Evolutionary conservation across 2,888 invertebrate genomes (phyloP).

Genomic region (Nephrocerus scutellatus): DNA sequence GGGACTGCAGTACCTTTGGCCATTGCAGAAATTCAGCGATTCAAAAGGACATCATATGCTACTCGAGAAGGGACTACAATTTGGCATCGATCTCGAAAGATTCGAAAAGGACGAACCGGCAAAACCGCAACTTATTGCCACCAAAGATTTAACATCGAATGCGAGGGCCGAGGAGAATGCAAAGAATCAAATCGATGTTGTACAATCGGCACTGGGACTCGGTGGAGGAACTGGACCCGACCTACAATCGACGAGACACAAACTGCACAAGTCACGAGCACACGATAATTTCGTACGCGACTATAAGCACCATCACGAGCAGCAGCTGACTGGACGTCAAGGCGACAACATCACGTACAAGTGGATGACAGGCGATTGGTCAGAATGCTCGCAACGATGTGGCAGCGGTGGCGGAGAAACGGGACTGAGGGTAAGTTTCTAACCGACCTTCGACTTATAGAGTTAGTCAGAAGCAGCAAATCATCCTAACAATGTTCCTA

Average conservation of each 20-base stretch:
- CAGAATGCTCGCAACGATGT: slow-evolving; percentile 76
- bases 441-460: slow-evolving; percentile 40
- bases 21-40: slow-evolving; percentile 68
- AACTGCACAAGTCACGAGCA: too few relatives aligned
- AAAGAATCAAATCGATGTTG: too few relatives aligned
- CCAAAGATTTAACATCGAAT: slow-evolving; percentile 25
- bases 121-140: slow-evolving; percentile 28
- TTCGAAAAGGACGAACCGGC: slow-evolving; percentile 41
- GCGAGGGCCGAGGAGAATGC: too few relatives aligned
- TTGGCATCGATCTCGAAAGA: slow-evolving; percentile 44
- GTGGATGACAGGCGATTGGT: slow-evolving; percentile 81
- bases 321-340: slow-evolving; percentile 1
- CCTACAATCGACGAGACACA: too few relatives aligned
- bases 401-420: slow-evolving; percentile 65
- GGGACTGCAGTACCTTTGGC: slow-evolving; percentile 65
- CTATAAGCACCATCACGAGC: slow-evolving; percentile 16
- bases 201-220: too few relatives aligned
- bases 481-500: too few relatives aligned
- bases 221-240: too few relatives aligned
- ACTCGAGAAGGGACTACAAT: slow-evolving; percentile 47
- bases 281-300: slow-evolving; percentile 17
- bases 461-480: too few relatives aligned
- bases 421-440: slow-evolving; percentile 40
- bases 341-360: slow-evolving; percentile 56
- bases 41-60: slow-evolving; percentile 65